These are phyloP conservation scores for Neocloeon triangulifer DNA, from an alignment of 1,140 invertebrate species.

Conservation along the genomic window DNA sequence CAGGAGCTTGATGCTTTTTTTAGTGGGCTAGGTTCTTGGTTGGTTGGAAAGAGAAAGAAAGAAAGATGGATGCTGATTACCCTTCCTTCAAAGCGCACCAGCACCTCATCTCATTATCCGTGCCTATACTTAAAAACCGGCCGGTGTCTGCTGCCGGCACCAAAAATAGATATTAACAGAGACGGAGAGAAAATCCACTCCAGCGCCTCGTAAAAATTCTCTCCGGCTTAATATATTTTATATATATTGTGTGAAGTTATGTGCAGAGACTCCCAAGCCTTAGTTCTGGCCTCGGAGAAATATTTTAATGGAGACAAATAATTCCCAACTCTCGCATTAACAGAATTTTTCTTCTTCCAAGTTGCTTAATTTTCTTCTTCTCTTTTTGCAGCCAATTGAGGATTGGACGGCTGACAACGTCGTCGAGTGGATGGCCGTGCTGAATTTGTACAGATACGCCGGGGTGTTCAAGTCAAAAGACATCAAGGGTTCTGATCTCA, in stretches of 20 bases:
- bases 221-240: not conserved
- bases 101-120: too few relatives aligned
- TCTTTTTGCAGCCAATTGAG: conserved; percentile 31
- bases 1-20: too few relatives aligned
- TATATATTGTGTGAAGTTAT: not conserved
- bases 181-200: too few relatives aligned
- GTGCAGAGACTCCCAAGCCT: not conserved
- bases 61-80: too few relatives aligned
- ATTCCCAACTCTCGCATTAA: not conserved
- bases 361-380: conserved; percentile 10
- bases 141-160: too few relatives aligned
- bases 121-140: too few relatives aligned
- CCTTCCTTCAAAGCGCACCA: too few relatives aligned
- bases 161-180: too few relatives aligned
- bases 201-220: not conserved
- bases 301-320: not conserved
- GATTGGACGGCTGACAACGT: conserved; percentile 46
- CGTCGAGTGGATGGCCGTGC: conserved; percentile 50
- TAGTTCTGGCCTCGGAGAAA: not conserved
- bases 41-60: too few relatives aligned
- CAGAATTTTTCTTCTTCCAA: not conserved
- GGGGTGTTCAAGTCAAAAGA: conserved; percentile 49
- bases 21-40: too few relatives aligned
- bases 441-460: conserved; percentile 44
- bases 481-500: conserved; percentile 41